Evolutionary conservation across 2,888 invertebrate species (phyloP).

Genomic region (Amphipoea lucens): DNA sequence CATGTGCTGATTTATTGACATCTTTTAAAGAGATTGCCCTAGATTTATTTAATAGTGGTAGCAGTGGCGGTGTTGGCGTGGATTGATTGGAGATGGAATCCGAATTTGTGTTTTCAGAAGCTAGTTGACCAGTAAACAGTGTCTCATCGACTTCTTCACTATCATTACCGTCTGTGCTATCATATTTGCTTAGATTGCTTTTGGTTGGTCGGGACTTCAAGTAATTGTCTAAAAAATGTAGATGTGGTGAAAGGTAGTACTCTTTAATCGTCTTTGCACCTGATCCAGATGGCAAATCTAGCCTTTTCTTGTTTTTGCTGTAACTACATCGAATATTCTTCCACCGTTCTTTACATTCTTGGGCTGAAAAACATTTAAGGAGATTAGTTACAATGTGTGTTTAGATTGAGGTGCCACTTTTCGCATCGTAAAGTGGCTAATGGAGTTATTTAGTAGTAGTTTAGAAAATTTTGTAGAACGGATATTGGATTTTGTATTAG

Average conservation of each 20-base stretch:
- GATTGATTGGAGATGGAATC: too few species aligned
- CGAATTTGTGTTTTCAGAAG: too few species aligned
- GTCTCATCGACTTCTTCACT: constrained; percentile 37
- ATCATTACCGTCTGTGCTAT: constrained; percentile 38
- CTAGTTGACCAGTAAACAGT: constrained; percentile 15
- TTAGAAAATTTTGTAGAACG: constrained; percentile 25
- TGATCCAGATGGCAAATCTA: constrained; percentile 43
- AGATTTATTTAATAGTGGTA: too few species aligned
- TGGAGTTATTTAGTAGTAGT: constrained; percentile 24
- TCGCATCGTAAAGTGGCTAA: constrained; percentile 15
- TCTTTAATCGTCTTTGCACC: constrained; percentile 45
- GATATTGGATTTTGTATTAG: constrained; percentile 14
- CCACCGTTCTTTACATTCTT: constrained; percentile 53
- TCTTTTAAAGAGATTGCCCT: too few species aligned
- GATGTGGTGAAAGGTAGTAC: constrained; percentile 43
- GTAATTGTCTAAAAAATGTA: constrained; percentile 51
- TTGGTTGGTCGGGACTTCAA: constrained; percentile 53
- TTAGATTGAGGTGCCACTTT: constrained; percentile 13
- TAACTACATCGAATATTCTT: constrained; percentile 51
- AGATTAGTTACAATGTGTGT: constrained; percentile 32
- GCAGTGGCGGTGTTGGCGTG: too few species aligned
- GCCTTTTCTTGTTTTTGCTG: constrained; percentile 40
- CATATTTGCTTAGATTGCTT: constrained; percentile 45
- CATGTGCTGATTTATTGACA: neutral
- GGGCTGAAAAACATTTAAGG: constrained; percentile 46